phyloP scores from a whole-genome alignment of 2,797 vertebrate species.

The Nasua narica region DNA sequence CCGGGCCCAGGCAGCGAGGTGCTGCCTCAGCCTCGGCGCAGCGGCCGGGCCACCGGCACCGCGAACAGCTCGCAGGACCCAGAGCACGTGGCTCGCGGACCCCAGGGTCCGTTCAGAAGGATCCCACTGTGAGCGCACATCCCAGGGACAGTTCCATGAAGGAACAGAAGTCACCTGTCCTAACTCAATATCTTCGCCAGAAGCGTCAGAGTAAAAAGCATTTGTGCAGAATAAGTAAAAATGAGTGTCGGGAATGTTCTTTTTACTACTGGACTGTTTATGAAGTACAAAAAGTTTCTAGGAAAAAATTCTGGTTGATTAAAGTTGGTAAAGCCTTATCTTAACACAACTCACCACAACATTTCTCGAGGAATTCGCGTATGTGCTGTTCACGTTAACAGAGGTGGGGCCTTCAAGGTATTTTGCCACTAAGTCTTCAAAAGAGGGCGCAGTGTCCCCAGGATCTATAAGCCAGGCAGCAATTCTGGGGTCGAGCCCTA shows the following conservation, averaged over 20 bases:
- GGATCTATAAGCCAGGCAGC: conserved; percentile 94
- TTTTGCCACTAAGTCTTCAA: conserved; percentile 87
- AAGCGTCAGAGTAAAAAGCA: neutral
- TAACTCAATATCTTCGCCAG: neutral
- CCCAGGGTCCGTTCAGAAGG: neutral
- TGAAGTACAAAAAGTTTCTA: neutral
- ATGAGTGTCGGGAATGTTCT: neutral
- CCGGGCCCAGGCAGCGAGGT: rapidly evolving
- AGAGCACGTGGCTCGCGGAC: neutral
- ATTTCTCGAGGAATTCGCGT: conserved; percentile 41
- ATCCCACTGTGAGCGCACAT: neutral
- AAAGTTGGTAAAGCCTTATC: neutral
- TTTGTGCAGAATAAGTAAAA: neutral
- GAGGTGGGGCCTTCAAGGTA: conserved; percentile 77
- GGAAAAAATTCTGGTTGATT: neutral
- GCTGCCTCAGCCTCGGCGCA: no score
- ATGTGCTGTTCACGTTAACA: conserved; percentile 13
- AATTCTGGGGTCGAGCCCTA: conserved; percentile 91
- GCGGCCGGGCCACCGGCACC: neutral
- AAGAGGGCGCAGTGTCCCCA: conserved; percentile 86
- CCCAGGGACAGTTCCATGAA: neutral
- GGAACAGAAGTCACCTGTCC: neutral
- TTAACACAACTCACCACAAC: conserved; percentile 74
- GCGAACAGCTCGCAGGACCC: neutral
- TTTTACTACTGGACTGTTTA: neutral